Evolutionary conservation across 1,140 invertebrate genomes (phyloP).

Genomic region (Trachelipus rathkii): DNA sequence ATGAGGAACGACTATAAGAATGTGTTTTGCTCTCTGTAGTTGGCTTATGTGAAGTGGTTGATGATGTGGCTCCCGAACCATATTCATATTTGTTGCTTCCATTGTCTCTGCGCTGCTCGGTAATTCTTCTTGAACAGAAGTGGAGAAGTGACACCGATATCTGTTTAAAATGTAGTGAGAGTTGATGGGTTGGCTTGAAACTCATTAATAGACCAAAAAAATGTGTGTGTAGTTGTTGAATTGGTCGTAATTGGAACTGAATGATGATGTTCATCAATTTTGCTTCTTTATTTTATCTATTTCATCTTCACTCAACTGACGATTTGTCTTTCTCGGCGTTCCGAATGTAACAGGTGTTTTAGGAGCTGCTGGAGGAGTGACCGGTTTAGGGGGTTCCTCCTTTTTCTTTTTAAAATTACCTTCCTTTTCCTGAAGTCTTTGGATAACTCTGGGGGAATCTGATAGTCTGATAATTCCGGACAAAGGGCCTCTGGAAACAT

Average conservation of each 20-base stretch:
- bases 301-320: slow-evolving; percentile 81
- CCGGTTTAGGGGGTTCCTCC: slow-evolving; percentile 49
- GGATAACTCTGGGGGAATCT: slow-evolving; percentile 82
- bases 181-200: too few species aligned
- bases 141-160: neutral
- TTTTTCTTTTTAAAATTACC: slow-evolving; percentile 43
- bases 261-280: slow-evolving; percentile 57
- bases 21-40: slow-evolving; percentile 41
- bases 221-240: too few species aligned
- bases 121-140: slow-evolving; percentile 48
- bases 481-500: slow-evolving; percentile 77
- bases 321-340: slow-evolving; percentile 49
- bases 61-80: slow-evolving; percentile 27
- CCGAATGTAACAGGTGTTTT: slow-evolving; percentile 48
- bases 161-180: too few species aligned
- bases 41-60: slow-evolving; percentile 34
- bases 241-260: slow-evolving; percentile 55
- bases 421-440: slow-evolving; percentile 62
- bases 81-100: slow-evolving; percentile 20
- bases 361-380: slow-evolving; percentile 55
- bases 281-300: slow-evolving; percentile 81
- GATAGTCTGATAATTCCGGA: slow-evolving; percentile 59
- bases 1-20: slow-evolving; percentile 43
- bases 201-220: too few species aligned
- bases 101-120: slow-evolving; percentile 42